Evolutionary conservation across 2,797 vertebrate genomes (phyloP).

Genomic region (Leptodactylus fallax): DNA sequence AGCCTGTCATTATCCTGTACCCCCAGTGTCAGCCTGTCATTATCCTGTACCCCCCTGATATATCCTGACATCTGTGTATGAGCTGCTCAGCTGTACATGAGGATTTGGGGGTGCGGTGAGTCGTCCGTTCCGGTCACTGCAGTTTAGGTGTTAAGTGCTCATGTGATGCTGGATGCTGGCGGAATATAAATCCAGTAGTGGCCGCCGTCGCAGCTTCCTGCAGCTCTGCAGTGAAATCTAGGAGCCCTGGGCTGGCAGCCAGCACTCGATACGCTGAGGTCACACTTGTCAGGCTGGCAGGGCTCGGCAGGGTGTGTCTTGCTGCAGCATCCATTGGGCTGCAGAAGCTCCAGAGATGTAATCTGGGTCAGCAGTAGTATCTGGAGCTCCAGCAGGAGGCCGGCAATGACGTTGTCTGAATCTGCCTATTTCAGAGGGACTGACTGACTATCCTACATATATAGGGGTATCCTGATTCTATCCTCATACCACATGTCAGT

Average conservation of each 20-base stretch:
- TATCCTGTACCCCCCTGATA: too few species aligned
- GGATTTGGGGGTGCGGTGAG: too few species aligned
- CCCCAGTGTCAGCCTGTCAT: too few species aligned
- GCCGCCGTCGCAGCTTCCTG: neutral
- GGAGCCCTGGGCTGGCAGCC: conserved; percentile 1
- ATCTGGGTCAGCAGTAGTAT: conserved; percentile 25
- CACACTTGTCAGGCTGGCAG: conserved; percentile 18
- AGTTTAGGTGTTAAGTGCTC: neutral
- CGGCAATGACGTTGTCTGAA: neutral
- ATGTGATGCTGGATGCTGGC: neutral
- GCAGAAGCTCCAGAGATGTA: neutral
- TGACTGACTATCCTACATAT: neutral
- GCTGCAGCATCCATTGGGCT: conserved; percentile 34
- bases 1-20: too few species aligned
- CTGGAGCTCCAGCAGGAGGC: neutral
- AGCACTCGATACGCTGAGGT: neutral
- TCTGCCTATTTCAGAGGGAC: too few species aligned
- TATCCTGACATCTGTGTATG: too few species aligned
- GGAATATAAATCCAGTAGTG: neutral
- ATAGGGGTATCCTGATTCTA: neutral
- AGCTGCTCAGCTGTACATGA: too few species aligned
- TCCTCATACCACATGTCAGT: too few species aligned
- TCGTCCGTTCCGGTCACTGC: neutral
- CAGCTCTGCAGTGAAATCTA: neutral
- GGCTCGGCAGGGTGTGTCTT: conserved; percentile 30